Conservation (phyloP, 2,888 invertebrate species). For the Imbricaverruca yamaguchii region DNA sequence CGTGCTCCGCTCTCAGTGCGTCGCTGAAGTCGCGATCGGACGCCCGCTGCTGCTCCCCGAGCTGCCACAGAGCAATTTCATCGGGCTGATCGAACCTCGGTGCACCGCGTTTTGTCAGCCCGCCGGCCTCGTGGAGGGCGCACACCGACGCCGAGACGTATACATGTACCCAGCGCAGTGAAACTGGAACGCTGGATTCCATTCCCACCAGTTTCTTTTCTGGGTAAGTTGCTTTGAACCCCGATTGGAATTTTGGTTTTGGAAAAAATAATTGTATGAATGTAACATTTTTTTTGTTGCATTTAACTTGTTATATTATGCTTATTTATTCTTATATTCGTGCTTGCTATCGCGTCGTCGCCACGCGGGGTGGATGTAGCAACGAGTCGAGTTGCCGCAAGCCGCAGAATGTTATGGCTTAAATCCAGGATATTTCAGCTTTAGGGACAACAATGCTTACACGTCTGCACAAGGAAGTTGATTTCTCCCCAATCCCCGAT, state of each 20-base stretch:
- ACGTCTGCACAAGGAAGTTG: no score
- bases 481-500: no score
- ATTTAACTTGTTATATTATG: no score
- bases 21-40: background rate
- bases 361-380: no score
- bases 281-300: no score
- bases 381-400: no score
- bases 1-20: background rate
- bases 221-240: background rate
- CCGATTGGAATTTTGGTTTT: background rate
- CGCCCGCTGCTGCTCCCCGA: background rate
- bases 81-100: background rate
- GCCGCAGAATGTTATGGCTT: no score
- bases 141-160: background rate
- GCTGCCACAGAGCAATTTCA: background rate
- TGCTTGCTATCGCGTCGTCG: no score
- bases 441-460: no score
- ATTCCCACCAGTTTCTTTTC: slow-evolving; percentile 15
- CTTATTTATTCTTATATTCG: no score
- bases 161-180: background rate
- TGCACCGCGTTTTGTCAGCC: background rate
- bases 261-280: no score
- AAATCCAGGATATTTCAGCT: no score
- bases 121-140: background rate
- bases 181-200: slow-evolving; percentile 14